These are phyloP conservation scores for Enteromius argenteus DNA, from an alignment of 2,797 vertebrate species.

Conservation along the genomic window DNA sequence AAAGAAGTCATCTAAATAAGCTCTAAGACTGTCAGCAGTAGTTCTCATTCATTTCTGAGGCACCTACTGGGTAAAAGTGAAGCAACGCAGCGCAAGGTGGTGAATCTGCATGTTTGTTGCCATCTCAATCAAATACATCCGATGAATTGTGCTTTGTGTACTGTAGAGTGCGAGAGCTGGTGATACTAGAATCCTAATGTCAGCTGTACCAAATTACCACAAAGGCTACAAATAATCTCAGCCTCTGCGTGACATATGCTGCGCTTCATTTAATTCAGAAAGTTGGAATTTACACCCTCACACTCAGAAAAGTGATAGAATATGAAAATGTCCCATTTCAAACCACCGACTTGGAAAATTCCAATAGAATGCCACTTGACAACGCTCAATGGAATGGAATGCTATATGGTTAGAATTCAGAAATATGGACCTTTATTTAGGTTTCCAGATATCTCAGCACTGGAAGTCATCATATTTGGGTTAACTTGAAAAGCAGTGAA, in stretches of 20 bases:
- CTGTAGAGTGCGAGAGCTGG: background rate
- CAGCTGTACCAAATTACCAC: background rate
- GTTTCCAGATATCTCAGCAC: too few species aligned
- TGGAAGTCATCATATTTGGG: too few species aligned
- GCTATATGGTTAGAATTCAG: background rate
- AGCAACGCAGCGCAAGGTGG: background rate
- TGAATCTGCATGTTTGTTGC: background rate
- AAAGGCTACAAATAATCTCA: background rate
- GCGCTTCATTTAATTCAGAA: conserved; percentile 3
- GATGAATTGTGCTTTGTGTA: background rate
- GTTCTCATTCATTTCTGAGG: background rate
- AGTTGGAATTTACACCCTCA: background rate
- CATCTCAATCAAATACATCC: background rate
- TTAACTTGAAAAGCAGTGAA: too few species aligned
- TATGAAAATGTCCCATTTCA: background rate
- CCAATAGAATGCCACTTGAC: background rate
- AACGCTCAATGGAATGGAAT: background rate
- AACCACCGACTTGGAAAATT: background rate
- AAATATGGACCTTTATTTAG: too few species aligned
- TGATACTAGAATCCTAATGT: background rate
- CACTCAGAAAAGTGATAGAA: background rate
- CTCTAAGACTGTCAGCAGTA: background rate
- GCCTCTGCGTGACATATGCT: background rate
- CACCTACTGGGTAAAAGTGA: background rate
- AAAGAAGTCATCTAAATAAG: background rate